Evolutionary conservation across 2,797 vertebrate genomes (phyloP).

Genomic region (Acanthurus tractus): DNA sequence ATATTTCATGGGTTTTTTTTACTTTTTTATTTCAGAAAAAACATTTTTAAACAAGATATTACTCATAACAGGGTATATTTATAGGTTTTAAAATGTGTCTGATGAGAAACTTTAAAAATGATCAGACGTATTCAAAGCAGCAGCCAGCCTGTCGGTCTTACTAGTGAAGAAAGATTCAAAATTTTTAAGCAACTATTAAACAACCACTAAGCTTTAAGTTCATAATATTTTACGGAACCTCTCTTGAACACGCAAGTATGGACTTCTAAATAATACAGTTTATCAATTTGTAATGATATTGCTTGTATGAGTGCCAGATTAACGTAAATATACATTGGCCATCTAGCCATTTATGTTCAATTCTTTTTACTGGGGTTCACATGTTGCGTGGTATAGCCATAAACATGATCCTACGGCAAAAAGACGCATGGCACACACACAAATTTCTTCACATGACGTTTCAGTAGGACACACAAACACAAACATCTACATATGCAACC

Average conservation of each 20-base stretch:
- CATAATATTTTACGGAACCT: neutral
- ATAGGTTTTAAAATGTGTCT: too few relatives aligned
- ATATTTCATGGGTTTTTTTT: too few relatives aligned
- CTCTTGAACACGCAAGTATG: too few relatives aligned
- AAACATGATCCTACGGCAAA: neutral
- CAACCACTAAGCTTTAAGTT: neutral
- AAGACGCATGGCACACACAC: neutral
- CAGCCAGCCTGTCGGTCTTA: neutral
- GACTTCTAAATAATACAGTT: neutral
- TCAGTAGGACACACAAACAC: conserved; percentile 32
- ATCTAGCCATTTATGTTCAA: neutral
- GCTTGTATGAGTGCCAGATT: neutral
- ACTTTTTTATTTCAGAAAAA: too few relatives aligned
- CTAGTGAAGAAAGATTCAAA: neutral
- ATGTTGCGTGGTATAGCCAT: too few relatives aligned
- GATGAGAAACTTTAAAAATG: too few relatives aligned
- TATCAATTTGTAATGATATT: neutral
- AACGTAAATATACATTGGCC: neutral
- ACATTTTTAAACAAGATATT: too few relatives aligned
- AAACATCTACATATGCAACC: conserved; percentile 57
- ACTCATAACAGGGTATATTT: too few relatives aligned
- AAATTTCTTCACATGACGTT: conserved; percentile 8
- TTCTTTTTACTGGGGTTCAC: neutral
- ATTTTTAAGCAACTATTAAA: neutral
- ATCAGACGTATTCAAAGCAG: neutral